phyloP scores from a whole-genome alignment of 2,113 vertebrate genomes.

The Alexandromys fortis region DNA sequence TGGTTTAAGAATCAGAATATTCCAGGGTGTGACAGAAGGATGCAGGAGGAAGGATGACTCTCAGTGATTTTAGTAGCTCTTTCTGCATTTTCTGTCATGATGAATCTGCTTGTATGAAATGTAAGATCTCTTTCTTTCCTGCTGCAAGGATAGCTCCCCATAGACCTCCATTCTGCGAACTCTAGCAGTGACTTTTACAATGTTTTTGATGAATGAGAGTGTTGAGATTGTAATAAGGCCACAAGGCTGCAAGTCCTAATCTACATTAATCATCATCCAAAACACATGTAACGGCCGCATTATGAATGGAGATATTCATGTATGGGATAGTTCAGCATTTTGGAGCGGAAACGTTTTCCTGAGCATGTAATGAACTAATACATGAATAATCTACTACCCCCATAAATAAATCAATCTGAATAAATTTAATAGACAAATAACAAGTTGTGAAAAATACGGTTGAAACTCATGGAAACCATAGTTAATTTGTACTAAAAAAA shows the following conservation, averaged over 20 bases:
- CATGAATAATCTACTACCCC: not conserved
- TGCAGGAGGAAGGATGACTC: not conserved
- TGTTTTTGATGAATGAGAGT: not conserved
- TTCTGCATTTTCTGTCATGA: not conserved
- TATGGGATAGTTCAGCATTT: not conserved
- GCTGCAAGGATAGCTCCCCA: not conserved
- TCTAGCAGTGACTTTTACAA: not conserved
- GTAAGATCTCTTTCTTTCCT: not conserved
- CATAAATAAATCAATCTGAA: not conserved
- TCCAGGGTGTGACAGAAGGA: not conserved
- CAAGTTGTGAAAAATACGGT: not conserved
- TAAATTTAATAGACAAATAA: not conserved
- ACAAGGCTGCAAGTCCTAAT: not conserved
- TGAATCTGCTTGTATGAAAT: not conserved
- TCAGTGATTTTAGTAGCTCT: accelerated
- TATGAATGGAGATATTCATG: not conserved
- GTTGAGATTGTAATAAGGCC: not conserved
- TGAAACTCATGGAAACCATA: not conserved
- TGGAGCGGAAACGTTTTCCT: not conserved
- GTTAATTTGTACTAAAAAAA: not conserved
- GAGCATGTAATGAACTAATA: not conserved
- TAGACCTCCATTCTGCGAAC: not conserved
- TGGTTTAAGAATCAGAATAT: not conserved
- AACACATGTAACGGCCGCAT: not conserved
- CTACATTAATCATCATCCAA: not conserved